A percentile compares a stretch with the other conserved stretches of the same genome.
Conservation (phyloP, 1,140 invertebrate genomes). For the Paraescarpia echinospica region DNA sequence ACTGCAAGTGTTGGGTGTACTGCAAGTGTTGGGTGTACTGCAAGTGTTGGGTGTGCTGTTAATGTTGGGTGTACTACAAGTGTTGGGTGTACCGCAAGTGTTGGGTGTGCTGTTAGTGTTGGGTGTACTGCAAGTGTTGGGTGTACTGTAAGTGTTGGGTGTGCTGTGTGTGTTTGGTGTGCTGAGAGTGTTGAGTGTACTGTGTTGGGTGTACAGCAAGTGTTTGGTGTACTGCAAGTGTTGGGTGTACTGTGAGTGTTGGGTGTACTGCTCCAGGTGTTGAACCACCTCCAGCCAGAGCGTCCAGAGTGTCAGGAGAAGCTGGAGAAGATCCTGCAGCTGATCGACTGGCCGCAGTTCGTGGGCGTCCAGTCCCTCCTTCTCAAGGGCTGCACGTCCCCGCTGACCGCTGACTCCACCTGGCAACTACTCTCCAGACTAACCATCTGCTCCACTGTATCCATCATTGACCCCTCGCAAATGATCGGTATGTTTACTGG, state of each 20-base stretch:
- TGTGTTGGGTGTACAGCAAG: not conserved
- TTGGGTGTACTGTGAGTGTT: constrained; percentile 55
- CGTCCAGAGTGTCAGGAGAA: constrained; percentile 89
- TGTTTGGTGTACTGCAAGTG: constrained; percentile 61
- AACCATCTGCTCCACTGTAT: constrained; percentile 81
- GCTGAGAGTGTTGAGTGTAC: not conserved
- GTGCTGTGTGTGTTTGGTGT: not conserved
- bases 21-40: too few species aligned
- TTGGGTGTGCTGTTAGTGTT: not conserved
- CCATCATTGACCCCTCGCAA: constrained; percentile 89
- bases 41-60: too few species aligned
- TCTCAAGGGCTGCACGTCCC: constrained; percentile 76
- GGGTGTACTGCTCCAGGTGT: constrained; percentile 62
- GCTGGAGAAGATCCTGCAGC: constrained; percentile 73
- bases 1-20: too few species aligned
- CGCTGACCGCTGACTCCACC: constrained; percentile 61
- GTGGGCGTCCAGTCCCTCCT: constrained; percentile 89
- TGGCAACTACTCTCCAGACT: constrained; percentile 79
- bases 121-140: too few species aligned
- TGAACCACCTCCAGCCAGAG: constrained; percentile 84
- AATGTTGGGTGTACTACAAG: too few species aligned
- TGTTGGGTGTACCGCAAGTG: not conserved
- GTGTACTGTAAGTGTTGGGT: not conserved
- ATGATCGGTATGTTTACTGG: constrained; percentile 56
- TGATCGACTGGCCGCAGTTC: constrained; percentile 83